Base-by-base conservation (phyloP, 1,140 invertebrate species). In the Diorhabda carinulata region DNA sequence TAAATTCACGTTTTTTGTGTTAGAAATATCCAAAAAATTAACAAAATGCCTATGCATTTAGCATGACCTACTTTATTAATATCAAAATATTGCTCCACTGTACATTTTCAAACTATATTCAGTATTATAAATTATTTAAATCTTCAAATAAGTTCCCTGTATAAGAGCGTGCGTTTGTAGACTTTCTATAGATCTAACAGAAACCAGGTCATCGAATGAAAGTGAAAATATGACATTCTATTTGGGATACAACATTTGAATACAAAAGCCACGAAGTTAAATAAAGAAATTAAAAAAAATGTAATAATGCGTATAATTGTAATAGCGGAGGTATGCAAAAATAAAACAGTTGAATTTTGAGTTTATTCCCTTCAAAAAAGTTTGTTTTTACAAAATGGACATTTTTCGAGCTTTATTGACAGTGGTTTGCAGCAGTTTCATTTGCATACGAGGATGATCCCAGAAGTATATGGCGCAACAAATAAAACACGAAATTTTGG, bases 191-290 rank as follows among this genome's bases (percentile, higher is more conserved):
- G 78, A 78, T 77, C 76, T 78, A 75, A 76, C 77, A 68, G 71
- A 78, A 80, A 79, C 73, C 77, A 77, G 78, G 78, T 79, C 78
- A 79, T 44, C 70, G 70, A 80, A 80, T 76, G 77, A 80, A 80
- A 79, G 79, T 76, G 79, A 79, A 79, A 79, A 77, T 72, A 70
- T 70, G 72, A 70, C 70, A 66, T 67, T 73, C 74, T 70, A 74
- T 73, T 73, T 74, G 64, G 73, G 71, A 76, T 75, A 70, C 44
- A 70, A 70, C 64, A 78, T 77, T 78, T 79, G 77, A 77, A 77
- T 78, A 77, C 77, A 79, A 78, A 76, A 70, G 73, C 47, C 6
- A 6, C n/a, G 47, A 52, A 52, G 3, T 52, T 52, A 4, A 52
- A 52, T 52, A 52, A 8, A 6, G 47, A 6, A 52, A 6, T 52